Conservation (phyloP, 2,113 vertebrate species). For the Hypomesus transpacificus region DNA sequence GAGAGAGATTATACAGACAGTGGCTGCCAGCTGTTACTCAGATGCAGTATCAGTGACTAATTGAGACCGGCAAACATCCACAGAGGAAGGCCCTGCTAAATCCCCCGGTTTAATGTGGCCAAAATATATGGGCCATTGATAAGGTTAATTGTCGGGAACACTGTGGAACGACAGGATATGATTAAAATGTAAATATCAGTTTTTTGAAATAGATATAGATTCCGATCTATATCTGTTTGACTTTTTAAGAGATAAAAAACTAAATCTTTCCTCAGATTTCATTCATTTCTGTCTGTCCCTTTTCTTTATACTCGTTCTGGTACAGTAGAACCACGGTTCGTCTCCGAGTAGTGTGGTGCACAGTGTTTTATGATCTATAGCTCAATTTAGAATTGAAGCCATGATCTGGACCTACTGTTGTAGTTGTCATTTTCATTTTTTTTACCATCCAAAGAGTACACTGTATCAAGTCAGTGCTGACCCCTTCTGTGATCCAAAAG, state of each 20-base stretch:
- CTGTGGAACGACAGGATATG: constrained; percentile 29
- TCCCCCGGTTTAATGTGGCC: constrained; percentile 53
- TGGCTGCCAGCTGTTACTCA: constrained; percentile 76
- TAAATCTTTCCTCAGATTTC: no score
- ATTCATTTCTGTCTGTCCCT: no score
- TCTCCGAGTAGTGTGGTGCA: no score
- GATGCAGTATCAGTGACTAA: constrained; percentile 73
- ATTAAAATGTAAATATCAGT: constrained; percentile 65
- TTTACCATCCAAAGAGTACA: neutral
- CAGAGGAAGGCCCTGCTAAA: constrained; percentile 50
- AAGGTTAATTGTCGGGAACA: constrained; percentile 69
- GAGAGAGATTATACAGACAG: constrained; percentile 73
- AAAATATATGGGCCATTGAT: constrained; percentile 66
- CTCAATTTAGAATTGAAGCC: no score
- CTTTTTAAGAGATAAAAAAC: constrained; percentile 4
- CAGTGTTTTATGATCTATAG: no score
- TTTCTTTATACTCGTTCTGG: no score
- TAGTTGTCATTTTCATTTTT: no score
- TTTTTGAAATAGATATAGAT: constrained; percentile 52
- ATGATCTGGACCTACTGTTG: no score
- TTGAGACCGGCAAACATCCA: constrained; percentile 68
- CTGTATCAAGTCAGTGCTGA: neutral
- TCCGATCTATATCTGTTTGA: constrained; percentile 37
- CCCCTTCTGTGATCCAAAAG: neutral
- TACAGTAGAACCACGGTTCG: no score